Conservation (phyloP, 2,113 vertebrate genomes). For the Poeciliopsis prolifica region DNA sequence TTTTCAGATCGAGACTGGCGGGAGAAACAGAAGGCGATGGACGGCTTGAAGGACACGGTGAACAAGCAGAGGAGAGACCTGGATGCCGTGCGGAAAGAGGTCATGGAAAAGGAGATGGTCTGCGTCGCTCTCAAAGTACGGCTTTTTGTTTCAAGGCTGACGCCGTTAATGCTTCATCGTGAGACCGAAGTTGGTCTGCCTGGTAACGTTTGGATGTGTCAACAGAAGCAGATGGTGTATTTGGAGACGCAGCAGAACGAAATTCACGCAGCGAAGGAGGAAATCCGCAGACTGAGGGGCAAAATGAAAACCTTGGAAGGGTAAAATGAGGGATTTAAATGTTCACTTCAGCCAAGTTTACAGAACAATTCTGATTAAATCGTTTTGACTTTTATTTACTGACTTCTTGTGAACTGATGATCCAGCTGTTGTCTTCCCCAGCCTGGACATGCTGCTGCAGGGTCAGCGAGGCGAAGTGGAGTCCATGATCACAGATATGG, state of each 20-base stretch:
- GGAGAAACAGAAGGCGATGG: conserved; percentile 83
- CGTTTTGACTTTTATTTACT: neutral
- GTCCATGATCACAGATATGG: conserved; percentile 95
- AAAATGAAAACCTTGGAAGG: conserved; percentile 90
- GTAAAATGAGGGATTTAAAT: conserved; percentile 63
- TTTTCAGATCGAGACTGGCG: conserved; percentile 86
- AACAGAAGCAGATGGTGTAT: conserved; percentile 93
- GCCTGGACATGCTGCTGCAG: conserved; percentile 89
- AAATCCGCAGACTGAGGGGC: conserved; percentile 82
- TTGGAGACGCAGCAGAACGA: conserved; percentile 90
- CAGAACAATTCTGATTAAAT: neutral
- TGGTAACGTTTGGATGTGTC: neutral
- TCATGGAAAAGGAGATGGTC: conserved; percentile 87
- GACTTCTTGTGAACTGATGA: conserved; percentile 8
- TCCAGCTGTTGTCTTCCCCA: conserved; percentile 52
- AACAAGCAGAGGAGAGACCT: conserved; percentile 87
- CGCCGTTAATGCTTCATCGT: neutral
- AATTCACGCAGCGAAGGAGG: conserved; percentile 86
- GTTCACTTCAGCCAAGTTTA: neutral
- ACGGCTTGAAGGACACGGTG: conserved; percentile 83
- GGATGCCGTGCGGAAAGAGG: conserved; percentile 82
- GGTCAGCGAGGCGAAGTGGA: conserved; percentile 92
- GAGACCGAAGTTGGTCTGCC: neutral
- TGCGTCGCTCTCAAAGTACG: conserved; percentile 89
- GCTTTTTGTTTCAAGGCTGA: rapidly evolving